Conservation (phyloP, 2,888 invertebrate species). For the Tuta absoluta region DNA sequence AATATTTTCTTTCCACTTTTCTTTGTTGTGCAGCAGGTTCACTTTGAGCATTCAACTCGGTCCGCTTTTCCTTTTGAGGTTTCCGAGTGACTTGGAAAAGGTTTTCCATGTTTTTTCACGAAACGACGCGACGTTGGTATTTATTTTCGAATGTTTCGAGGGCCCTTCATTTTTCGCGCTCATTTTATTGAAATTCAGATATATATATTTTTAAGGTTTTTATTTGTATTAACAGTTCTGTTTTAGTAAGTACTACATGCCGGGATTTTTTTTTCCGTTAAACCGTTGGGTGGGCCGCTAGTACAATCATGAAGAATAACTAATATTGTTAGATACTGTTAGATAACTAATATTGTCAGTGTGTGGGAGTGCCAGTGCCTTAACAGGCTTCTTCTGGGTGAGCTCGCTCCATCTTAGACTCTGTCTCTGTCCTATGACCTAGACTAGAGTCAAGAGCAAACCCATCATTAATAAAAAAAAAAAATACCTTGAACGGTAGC, state of each 20-base stretch:
- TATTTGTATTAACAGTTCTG: too few species aligned
- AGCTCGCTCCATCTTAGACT: too few species aligned
- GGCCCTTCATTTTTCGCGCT: background rate
- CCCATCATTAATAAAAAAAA: too few species aligned
- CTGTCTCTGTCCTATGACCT: too few species aligned
- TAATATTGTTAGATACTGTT: background rate
- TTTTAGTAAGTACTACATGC: too few species aligned
- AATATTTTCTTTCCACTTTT: background rate
- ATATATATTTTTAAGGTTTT: too few species aligned
- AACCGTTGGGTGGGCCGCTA: too few species aligned
- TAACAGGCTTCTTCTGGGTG: too few species aligned
- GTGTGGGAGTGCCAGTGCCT: too few species aligned
- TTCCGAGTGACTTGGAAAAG: constrained; percentile 1
- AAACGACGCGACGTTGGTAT: background rate
- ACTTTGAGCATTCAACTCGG: background rate
- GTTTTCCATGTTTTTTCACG: background rate
- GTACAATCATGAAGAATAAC: background rate
- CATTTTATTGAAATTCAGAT: background rate
- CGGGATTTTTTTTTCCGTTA: too few species aligned
- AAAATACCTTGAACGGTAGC: background rate
- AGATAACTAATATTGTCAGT: too few species aligned
- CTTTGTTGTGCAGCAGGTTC: background rate
- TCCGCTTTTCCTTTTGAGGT: background rate
- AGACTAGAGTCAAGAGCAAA: too few species aligned
- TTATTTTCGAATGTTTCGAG: background rate